Base-by-base conservation (phyloP, 1,140 invertebrate species). In the Camponotus floridanus region DNA sequence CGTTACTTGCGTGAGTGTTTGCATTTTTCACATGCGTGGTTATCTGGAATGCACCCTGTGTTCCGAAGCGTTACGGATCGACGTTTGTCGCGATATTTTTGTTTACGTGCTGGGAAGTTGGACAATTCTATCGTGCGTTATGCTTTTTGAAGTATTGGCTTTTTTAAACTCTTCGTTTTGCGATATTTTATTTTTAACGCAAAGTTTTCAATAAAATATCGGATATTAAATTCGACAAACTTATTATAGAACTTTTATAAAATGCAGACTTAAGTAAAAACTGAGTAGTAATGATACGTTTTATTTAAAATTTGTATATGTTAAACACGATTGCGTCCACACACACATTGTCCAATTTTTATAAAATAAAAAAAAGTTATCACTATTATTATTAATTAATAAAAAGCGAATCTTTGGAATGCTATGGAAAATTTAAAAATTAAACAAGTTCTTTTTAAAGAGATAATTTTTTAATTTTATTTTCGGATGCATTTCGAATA, bases 71-170 rank as follows among this genome's bases (percentile, higher is more conserved):
- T 33, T 73, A 39, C 42, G 67, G 55, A 74, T 42, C 39, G 13
- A 11, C 79, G 79, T 74, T 83, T 83, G 68, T 83, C 79, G 79
- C 42, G 79, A 74, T 83, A 83, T 83, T 83, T 83, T 83, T 83
- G 55, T 83, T 83, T 74, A 73, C 48, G 26, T 26, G 18, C 55
- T 83, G 67, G 62, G 0, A 83, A 83, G 67, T 73, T 81, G 55
- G 26, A 83, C 68, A 83, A 83, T 83, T 83, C 55, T 68, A 73
- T 55, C 70, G 31, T 36, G 26, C 79, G 68, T 74, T 83, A 83
- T 74, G 68, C 68, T 74, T 42, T 83, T 83, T 83, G 79, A 83
- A 73, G 67, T 42, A 31, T 83, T 83, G 39, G 8, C 57, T 70
- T 68, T 67, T 55, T 18, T 8, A 11, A 74, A 83, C 68, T 36